phyloP scores from a whole-genome alignment of 2,888 invertebrate genomes.

The Cryptocheilus praepositus region DNA sequence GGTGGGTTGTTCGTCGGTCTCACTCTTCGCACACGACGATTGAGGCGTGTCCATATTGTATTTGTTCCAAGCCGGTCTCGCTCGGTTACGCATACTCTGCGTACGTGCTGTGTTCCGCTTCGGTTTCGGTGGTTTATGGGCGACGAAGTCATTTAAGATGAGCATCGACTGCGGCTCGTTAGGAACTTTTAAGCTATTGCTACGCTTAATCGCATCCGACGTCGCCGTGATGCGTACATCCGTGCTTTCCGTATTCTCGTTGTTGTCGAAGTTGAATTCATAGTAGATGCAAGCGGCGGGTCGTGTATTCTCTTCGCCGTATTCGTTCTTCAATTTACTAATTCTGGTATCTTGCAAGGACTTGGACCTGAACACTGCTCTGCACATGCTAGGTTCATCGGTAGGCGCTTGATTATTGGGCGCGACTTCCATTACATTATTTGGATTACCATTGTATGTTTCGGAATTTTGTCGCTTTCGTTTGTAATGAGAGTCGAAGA shows the following conservation, averaged over 20 bases:
- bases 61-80: slow-evolving; percentile 68
- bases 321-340: slow-evolving; percentile 47
- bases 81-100: slow-evolving; percentile 69
- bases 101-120: slow-evolving; percentile 66
- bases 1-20: slow-evolving; percentile 20
- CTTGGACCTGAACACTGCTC: slow-evolving; percentile 72
- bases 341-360: slow-evolving; percentile 74
- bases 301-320: slow-evolving; percentile 50
- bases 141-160: slow-evolving; percentile 76
- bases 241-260: slow-evolving; percentile 39
- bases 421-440: slow-evolving; percentile 49
- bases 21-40: slow-evolving; percentile 19
- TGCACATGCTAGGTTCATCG: slow-evolving; percentile 39
- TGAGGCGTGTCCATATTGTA: slow-evolving; percentile 53
- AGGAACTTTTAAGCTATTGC: slow-evolving; percentile 52
- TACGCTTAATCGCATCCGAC: slow-evolving; percentile 49
- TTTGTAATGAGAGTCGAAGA: slow-evolving; percentile 78
- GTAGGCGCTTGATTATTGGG: slow-evolving; percentile 16
- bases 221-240: slow-evolving; percentile 31
- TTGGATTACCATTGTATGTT: slow-evolving; percentile 72
- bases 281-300: slow-evolving; percentile 60
- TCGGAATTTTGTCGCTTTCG: slow-evolving; percentile 72
- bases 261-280: slow-evolving; percentile 62
- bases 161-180: slow-evolving; percentile 66
- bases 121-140: slow-evolving; percentile 86